phyloP scores from a whole-genome alignment of 2,888 invertebrate genomes.

The Drosophila macrospina region DNA sequence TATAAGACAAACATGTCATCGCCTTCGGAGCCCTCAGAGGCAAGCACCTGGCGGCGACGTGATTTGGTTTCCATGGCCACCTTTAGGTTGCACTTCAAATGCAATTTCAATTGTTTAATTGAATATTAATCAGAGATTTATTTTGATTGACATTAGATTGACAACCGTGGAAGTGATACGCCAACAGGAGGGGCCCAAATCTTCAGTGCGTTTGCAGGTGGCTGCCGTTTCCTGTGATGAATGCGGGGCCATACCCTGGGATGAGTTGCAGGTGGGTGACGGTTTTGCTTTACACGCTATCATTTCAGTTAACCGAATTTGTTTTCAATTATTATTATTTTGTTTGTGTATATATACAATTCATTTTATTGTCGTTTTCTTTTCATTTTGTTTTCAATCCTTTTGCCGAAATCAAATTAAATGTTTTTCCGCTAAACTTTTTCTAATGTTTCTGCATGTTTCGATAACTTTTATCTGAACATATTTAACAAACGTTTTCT shows the following conservation, averaged over 20 bases:
- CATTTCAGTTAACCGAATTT: slow-evolving; percentile 23
- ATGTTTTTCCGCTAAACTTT: slow-evolving; percentile 52
- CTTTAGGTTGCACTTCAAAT: slow-evolving; percentile 78
- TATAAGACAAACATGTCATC: slow-evolving; percentile 89
- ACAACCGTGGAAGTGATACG: slow-evolving; percentile 91
- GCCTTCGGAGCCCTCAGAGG: slow-evolving; percentile 93
- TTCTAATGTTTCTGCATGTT: slow-evolving; percentile 68
- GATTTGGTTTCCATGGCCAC: slow-evolving; percentile 89
- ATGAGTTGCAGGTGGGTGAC: slow-evolving; percentile 93
- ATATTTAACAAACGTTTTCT: slow-evolving; percentile 47
- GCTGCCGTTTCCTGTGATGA: slow-evolving; percentile 92
- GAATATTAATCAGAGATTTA: slow-evolving; percentile 22
- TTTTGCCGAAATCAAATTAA: slow-evolving; percentile 30
- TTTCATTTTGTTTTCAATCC: slow-evolving; percentile 23
- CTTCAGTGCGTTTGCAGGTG: slow-evolving; percentile 89
- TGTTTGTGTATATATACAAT: slow-evolving; percentile 56
- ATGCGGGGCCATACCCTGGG: slow-evolving; percentile 95
- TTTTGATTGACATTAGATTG: slow-evolving; percentile 88
- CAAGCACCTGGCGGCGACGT: slow-evolving; percentile 91
- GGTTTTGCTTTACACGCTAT: background rate
- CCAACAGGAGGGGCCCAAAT: slow-evolving; percentile 89
- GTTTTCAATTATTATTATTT: slow-evolving; percentile 25
- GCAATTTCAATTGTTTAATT: background rate
- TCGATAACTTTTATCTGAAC: slow-evolving; percentile 60
- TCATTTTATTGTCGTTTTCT: slow-evolving; percentile 28